Evolutionary conservation across 2,888 invertebrate species (phyloP).

Genomic region (Suillia variegata): DNA sequence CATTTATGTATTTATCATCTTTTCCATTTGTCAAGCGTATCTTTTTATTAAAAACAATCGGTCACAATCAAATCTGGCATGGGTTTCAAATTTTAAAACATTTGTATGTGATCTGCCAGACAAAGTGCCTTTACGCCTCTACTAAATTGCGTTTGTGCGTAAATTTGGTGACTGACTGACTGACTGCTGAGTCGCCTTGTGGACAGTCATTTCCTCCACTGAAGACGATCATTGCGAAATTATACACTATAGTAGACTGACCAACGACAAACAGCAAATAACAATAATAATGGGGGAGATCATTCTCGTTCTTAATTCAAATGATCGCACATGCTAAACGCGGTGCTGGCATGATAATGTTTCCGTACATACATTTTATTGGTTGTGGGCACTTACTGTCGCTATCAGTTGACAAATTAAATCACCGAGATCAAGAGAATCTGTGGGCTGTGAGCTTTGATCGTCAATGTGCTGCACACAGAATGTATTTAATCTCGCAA

Average conservation of each 20-base stretch:
- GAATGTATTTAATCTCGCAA: too few relatives aligned
- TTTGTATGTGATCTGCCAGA: background rate
- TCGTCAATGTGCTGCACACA: background rate
- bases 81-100: slow-evolving; percentile 10
- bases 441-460: background rate
- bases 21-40: background rate
- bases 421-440: slow-evolving; percentile 6
- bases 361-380: slow-evolving; percentile 1
- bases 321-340: slow-evolving; percentile 6
- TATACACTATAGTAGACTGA: background rate
- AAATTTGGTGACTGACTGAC: background rate
- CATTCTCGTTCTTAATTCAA: slow-evolving; percentile 9
- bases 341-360: background rate
- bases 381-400: slow-evolving; percentile 5
- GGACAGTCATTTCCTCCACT: too few relatives aligned
- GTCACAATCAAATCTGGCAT: slow-evolving; percentile 45
- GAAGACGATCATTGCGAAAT: slow-evolving; percentile 9
- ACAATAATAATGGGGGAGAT: slow-evolving; percentile 6
- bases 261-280: background rate
- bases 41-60: slow-evolving; percentile 15
- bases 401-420: slow-evolving; percentile 23
- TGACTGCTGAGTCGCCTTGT: too few relatives aligned
- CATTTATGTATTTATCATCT: slow-evolving; percentile 1
- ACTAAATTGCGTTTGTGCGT: slow-evolving; percentile 12
- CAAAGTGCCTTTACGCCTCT: background rate